A percentile compares a stretch with the other conserved stretches of the same genome.
Conservation (phyloP, 2,797 vertebrate species). For the Picus viridis region DNA sequence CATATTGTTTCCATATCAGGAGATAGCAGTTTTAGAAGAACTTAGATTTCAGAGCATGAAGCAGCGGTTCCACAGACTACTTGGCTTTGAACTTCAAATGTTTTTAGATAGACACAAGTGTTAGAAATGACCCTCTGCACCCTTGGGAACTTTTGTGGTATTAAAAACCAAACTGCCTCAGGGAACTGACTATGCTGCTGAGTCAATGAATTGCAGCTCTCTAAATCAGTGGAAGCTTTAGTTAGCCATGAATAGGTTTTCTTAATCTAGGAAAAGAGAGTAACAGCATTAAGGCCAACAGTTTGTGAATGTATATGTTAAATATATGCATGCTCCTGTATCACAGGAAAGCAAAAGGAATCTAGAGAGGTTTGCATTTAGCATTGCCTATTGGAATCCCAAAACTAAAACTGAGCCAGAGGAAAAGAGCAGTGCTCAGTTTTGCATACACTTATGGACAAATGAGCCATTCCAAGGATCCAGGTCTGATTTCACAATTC, state of each 20-base stretch:
- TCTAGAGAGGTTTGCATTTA: background rate
- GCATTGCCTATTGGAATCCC: background rate
- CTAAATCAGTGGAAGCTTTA: background rate
- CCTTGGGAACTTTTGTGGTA: background rate
- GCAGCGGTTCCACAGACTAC: background rate
- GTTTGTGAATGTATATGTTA: background rate
- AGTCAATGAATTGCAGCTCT: background rate
- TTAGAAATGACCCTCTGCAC: background rate
- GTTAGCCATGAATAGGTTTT: background rate
- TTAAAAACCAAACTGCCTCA: background rate
- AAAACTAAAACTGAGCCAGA: background rate
- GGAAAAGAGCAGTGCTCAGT: background rate
- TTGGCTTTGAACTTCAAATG: constrained; percentile 25
- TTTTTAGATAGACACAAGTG: background rate
- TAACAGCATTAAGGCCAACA: background rate
- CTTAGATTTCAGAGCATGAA: background rate
- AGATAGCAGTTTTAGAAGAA: background rate
- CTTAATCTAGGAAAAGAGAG: background rate
- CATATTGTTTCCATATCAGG: background rate
- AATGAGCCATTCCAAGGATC: background rate
- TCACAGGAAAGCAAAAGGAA: background rate
- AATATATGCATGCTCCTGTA: background rate
- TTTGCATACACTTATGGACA: background rate
- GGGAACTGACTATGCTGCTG: background rate
- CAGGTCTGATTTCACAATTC: background rate